A percentile compares a stretch with the other conserved stretches of the same genome.
These are phyloP conservation scores for Astyanax mexicanus DNA, from an alignment of 2,797 vertebrate species.

Conservation along the genomic window DNA sequence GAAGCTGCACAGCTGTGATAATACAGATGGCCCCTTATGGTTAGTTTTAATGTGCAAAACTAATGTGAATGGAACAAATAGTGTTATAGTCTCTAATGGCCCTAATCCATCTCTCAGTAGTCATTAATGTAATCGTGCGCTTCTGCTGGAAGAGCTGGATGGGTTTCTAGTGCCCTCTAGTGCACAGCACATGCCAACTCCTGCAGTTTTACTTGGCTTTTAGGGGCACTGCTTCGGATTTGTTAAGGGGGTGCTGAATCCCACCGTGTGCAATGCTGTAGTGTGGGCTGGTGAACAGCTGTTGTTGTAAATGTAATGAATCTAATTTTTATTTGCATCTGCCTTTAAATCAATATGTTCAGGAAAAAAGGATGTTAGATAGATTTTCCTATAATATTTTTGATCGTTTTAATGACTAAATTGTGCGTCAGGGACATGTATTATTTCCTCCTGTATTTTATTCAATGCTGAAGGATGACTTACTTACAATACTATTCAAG, in stretches of 20 bases:
- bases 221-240: neutral
- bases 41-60: conserved; percentile 51
- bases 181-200: conserved; percentile 29
- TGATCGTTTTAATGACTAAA: too few relatives aligned
- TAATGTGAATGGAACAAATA: conserved; percentile 57
- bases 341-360: too few relatives aligned
- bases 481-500: neutral
- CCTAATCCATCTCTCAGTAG: conserved; percentile 47
- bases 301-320: neutral
- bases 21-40: conserved; percentile 55
- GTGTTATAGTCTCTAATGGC: conserved; percentile 34
- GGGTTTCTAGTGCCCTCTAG: conserved; percentile 58
- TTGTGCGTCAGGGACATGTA: too few relatives aligned
- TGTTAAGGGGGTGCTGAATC: neutral
- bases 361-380: too few relatives aligned
- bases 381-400: too few relatives aligned
- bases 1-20: conserved; percentile 50
- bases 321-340: too few relatives aligned
- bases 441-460: too few relatives aligned
- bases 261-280: neutral
- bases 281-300: too few relatives aligned
- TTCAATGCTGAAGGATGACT: neutral
- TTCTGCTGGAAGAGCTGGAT: conserved; percentile 12
- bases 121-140: conserved; percentile 26
- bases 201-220: neutral